Base-by-base conservation (phyloP, 2,113 vertebrate species). In the zebrafish (Danio rerio) region DNA sequence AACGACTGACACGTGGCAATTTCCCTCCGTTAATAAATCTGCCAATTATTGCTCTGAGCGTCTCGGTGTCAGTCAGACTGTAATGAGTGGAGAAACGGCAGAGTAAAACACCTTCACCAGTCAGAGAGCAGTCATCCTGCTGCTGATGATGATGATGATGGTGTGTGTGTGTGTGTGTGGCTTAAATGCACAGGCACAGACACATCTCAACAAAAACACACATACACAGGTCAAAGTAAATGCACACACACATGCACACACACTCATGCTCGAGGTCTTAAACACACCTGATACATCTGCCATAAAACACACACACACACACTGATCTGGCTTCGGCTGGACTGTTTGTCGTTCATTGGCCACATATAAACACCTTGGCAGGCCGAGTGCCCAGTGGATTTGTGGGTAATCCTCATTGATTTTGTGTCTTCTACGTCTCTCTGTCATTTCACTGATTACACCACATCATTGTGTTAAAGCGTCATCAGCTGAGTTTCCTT, bases 31-130 rank as follows among this genome's bases (percentile, higher is more conserved):
- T 98, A 96, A 96, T 96, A 96, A 96, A 96, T 95, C 92, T 93
- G 94, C 93, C 95, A 95, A 96, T 98, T 98, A 96, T 95, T 93
- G 90, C 94, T 94, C 94, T 92, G 92, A 91, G 94, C 95, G 95
- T 97, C 94, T 92, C 47, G 61, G 92, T 95, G 95, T 94, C 94
- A 96, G 94, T 97, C 95, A 95, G 93, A 9, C 80, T 85, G 94
- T 97, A 97, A 96, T 94, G 94, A 95, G 93, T 92, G 31, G 42
- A 10, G 16, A 62, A 40, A 71, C 53, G 66, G 13, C 50, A 20
- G 49, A 20, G 71, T 21, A 45, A 66, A 16, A 21, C 16, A 20
- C 31, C 31, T 31, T 31, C 31, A 31, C 31, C 31, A 31, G 31
- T 31, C 31, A 3, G 31, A 31, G 31, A 31, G 31, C 31, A 31